A percentile compares a stretch with the other conserved stretches of the same genome.
These are phyloP conservation scores for Condylura cristata DNA, from an alignment of 2,113 vertebrate genomes.

Conservation along the genomic window DNA sequence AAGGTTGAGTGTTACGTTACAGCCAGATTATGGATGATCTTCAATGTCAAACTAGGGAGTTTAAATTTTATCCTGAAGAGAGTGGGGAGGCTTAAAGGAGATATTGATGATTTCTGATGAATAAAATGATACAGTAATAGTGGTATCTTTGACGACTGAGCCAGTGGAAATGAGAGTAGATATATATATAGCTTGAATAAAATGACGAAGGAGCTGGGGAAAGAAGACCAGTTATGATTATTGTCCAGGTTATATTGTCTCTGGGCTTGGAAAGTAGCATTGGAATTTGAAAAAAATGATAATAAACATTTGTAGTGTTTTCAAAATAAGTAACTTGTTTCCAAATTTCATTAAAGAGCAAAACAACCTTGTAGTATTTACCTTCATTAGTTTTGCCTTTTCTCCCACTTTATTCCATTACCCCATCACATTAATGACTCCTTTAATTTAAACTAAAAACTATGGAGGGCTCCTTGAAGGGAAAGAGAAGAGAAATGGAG, in stretches of 20 bases:
- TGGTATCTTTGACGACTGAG: neutral
- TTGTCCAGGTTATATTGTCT: neutral
- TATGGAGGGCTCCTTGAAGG: slow-evolving; percentile 59
- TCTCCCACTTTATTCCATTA: slow-evolving; percentile 79
- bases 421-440: slow-evolving; percentile 74
- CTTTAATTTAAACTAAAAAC: slow-evolving; percentile 81
- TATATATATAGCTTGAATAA: neutral
- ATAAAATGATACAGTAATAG: neutral
- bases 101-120: neutral
- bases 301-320: neutral
- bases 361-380: neutral
- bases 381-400: slow-evolving; percentile 56
- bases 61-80: neutral
- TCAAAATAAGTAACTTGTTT: neutral
- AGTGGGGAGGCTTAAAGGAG: neutral
- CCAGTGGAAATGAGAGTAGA: neutral
- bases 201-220: neutral
- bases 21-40: neutral
- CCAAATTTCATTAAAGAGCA: neutral
- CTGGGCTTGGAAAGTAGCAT: neutral
- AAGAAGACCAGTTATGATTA: neutral
- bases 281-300: neutral
- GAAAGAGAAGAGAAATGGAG: slow-evolving; percentile 48
- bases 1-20: neutral
- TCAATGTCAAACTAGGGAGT: neutral